These are phyloP conservation scores for Thera britannica DNA, from an alignment of 2,888 invertebrate genomes.

Conservation along the genomic window DNA sequence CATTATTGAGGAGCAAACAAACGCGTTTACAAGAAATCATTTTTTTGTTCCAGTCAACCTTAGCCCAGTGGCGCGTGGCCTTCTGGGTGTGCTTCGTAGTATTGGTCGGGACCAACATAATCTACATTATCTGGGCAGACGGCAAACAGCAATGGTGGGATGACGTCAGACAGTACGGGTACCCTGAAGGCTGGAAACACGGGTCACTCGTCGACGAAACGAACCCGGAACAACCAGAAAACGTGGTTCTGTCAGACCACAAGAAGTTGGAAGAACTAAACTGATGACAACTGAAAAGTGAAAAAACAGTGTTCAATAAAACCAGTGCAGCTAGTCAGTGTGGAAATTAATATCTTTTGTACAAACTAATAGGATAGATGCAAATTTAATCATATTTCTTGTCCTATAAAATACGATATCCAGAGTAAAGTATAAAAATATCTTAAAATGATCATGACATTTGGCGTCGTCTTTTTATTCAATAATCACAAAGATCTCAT, in stretches of 20 bases:
- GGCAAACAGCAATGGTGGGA: conserved; percentile 91
- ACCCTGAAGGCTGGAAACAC: conserved; percentile 73
- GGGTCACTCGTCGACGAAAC: conserved; percentile 60
- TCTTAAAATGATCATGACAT: background rate
- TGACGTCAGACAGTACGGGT: conserved; percentile 80
- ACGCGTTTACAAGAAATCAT: background rate
- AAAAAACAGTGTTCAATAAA: conserved; percentile 21
- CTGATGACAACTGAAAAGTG: conserved; percentile 3
- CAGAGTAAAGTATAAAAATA: background rate
- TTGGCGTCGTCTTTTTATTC: background rate
- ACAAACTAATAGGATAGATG: conserved; percentile 14
- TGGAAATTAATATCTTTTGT: conserved; percentile 30
- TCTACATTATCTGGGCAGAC: conserved; percentile 88
- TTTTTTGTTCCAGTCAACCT: conserved; percentile 62
- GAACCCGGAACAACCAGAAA: conserved; percentile 58
- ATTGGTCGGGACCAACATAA: conserved; percentile 85
- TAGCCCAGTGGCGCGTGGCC: conserved; percentile 84
- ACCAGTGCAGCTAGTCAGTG: conserved; percentile 60
- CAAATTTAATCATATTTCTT: background rate
- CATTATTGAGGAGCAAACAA: too few species aligned
- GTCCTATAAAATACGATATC: background rate
- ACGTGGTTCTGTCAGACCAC: conserved; percentile 57
- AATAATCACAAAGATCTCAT: background rate
- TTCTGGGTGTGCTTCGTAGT: conserved; percentile 90
- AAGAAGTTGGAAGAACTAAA: conserved; percentile 35